Conservation (phyloP, 2,888 invertebrate species). For the Amiota communis region DNA sequence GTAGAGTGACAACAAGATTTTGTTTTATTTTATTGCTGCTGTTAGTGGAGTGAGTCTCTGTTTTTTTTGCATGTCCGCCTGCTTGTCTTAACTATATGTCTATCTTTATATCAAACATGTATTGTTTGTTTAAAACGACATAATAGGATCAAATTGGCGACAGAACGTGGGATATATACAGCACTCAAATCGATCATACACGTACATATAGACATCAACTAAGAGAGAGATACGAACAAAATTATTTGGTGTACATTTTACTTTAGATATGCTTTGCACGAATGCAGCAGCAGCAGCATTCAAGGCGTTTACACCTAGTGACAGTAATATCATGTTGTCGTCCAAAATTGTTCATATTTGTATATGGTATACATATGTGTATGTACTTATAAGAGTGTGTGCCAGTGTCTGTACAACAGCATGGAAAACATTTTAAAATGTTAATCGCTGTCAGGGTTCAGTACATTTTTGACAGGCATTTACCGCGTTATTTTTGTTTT, state of each 20-base stretch:
- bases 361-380: no score
- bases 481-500: conserved; percentile 10
- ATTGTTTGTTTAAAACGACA: conserved; percentile 41
- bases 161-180: conserved; percentile 62
- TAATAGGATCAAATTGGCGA: conserved; percentile 51
- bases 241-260: no score
- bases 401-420: conserved; percentile 36
- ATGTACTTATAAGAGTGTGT: neutral
- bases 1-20: conserved; percentile 1
- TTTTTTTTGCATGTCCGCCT: no score
- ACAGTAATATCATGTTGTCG: conserved; percentile 30
- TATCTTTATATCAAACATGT: no score
- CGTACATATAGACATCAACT: no score
- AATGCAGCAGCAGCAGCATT: neutral
- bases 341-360: no score
- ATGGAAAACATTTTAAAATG: conserved; percentile 64
- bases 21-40: no score
- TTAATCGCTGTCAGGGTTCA: conserved; percentile 44
- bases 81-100: no score
- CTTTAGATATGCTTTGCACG: no score
- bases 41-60: no score
- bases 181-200: conserved; percentile 2
- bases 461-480: conserved; percentile 27
- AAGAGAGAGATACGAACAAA: no score
- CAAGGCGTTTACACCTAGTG: conserved; percentile 49